Percentiles rank a stretch among this genome's conserved stretches.
phyloP scores from a whole-genome alignment of 2,888 invertebrate species.

The Laspeyria flexula region DNA sequence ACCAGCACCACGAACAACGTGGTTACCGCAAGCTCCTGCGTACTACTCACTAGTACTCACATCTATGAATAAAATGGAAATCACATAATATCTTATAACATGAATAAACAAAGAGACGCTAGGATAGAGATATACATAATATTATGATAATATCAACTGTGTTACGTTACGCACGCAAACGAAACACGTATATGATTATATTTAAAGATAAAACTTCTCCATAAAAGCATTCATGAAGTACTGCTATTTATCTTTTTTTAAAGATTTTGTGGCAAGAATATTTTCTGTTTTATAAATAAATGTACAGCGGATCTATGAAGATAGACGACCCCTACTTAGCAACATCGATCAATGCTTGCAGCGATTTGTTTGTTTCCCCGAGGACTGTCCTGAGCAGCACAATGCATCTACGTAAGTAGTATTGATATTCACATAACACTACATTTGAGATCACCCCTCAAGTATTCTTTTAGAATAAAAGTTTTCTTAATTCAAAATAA shows the following conservation, averaged over 20 bases:
- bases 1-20: no score
- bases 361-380: not conserved
- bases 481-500: no score
- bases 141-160: slow-evolving; percentile 28
- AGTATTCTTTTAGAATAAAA: no score
- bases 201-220: not conserved
- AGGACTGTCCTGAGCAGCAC: not conserved
- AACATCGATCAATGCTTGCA: slow-evolving; percentile 4
- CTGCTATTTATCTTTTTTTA: not conserved
- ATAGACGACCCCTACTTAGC: not conserved
- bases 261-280: no score
- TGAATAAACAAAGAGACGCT: slow-evolving; percentile 26
- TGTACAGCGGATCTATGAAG: not conserved
- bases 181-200: slow-evolving; percentile 10
- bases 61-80: slow-evolving; percentile 19
- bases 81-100: slow-evolving; percentile 12
- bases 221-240: not conserved
- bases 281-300: no score
- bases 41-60: not conserved
- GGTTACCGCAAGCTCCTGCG: not conserved
- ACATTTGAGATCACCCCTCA: no score
- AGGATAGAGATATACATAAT: slow-evolving; percentile 26
- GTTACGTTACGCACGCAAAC: slow-evolving; percentile 16
- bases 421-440: not conserved
- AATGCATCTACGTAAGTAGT: not conserved